Evolutionary conservation across 2,888 invertebrate genomes (phyloP).

Genomic region (Nephrotoma guestfalica): DNA sequence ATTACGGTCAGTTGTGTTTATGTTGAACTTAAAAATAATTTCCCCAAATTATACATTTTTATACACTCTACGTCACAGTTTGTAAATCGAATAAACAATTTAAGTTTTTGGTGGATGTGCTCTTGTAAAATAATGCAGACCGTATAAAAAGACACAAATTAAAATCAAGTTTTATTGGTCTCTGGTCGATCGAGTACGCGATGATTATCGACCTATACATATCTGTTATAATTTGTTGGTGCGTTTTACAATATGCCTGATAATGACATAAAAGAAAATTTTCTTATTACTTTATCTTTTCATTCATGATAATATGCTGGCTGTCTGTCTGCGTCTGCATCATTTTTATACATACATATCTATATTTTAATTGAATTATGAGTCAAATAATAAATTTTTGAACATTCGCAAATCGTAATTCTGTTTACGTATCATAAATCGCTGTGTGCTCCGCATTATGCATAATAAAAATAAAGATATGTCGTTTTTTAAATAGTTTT

Average conservation of each 20-base stretch:
- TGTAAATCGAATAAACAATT: no score
- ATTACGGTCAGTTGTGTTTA: neutral
- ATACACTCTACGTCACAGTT: no score
- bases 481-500: neutral
- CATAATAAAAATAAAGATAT: neutral
- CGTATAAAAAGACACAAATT: neutral
- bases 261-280: neutral
- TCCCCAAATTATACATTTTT: neutral
- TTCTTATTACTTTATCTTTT: neutral
- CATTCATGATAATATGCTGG: neutral
- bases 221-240: neutral
- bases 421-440: neutral
- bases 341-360: neutral
- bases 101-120: no score
- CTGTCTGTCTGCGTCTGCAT: neutral
- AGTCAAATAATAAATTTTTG: neutral
- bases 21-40: neutral
- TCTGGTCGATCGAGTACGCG: neutral
- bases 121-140: no score
- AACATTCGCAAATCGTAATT: neutral
- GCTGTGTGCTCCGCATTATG: neutral
- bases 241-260: neutral
- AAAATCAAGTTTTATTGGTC: neutral
- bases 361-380: neutral
- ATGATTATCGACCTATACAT: no score